Conservation (phyloP, 1,140 invertebrate genomes). For the Aphaenogaster rudis region DNA sequence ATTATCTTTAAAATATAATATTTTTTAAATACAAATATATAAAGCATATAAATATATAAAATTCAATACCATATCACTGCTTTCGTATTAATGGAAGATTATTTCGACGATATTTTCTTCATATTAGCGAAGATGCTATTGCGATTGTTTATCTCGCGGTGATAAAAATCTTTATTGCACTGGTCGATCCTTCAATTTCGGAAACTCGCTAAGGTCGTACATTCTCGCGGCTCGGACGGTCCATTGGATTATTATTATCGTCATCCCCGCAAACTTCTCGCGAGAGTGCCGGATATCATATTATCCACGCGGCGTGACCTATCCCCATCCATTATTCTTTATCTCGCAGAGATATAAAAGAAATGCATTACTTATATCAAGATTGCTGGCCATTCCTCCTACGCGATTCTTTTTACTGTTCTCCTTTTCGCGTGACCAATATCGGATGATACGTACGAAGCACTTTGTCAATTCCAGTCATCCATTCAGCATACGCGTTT, state of each 20-base stretch:
- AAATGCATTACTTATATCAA: constrained; percentile 85
- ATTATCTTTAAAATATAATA: constrained; percentile 15
- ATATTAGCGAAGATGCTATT: neutral
- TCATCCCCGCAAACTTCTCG: constrained; percentile 60
- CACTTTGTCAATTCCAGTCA: constrained; percentile 70
- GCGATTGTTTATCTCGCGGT: neutral
- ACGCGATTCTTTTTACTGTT: constrained; percentile 68
- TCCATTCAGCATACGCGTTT: constrained; percentile 48
- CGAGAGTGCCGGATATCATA: constrained; percentile 80
- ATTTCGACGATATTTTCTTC: neutral
- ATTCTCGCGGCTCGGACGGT: constrained; percentile 55
- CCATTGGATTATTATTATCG: constrained; percentile 72
- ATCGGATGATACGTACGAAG: constrained; percentile 71
- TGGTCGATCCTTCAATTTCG: constrained; percentile 58
- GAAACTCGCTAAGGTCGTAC: constrained; percentile 28
- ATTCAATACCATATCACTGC: neutral
- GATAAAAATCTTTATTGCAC: constrained; percentile 38
- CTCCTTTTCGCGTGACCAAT: constrained; percentile 75
- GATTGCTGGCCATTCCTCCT: constrained; percentile 80
- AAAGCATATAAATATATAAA: neutral
- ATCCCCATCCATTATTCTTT: constrained; percentile 84
- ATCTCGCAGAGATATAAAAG: constrained; percentile 84
- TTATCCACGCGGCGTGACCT: constrained; percentile 78
- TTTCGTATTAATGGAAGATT: neutral
- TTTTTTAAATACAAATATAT: neutral